A percentile compares a stretch with the other conserved stretches of the same genome.
These are phyloP conservation scores for Entomobrya proxima DNA, from an alignment of 2,888 invertebrate genomes.

Conservation along the genomic window DNA sequence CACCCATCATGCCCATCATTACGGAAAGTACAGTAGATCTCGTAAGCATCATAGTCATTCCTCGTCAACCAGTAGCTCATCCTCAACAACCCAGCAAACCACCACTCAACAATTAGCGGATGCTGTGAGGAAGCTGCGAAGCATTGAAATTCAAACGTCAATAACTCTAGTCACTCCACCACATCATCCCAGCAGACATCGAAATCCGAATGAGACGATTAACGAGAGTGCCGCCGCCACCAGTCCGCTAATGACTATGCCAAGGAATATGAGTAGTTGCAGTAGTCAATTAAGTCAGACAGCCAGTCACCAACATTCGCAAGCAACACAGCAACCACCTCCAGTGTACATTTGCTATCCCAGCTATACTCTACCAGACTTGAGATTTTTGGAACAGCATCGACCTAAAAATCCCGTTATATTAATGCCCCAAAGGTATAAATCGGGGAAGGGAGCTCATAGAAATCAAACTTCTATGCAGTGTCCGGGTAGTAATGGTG, in stretches of 20 bases:
- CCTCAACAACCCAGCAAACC: slow-evolving; percentile 47
- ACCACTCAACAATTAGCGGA: slow-evolving; percentile 71
- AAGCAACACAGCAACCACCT: slow-evolving; percentile 53
- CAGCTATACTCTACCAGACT: slow-evolving; percentile 91
- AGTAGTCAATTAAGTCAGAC: slow-evolving; percentile 49
- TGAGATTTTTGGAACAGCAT: slow-evolving; percentile 83
- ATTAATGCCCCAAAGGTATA: slow-evolving; percentile 83
- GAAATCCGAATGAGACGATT: slow-evolving; percentile 23
- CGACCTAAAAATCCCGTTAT: slow-evolving; percentile 81
- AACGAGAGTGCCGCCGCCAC: slow-evolving; percentile 18
- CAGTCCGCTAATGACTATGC: slow-evolving; percentile 1
- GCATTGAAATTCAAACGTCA: slow-evolving; percentile 74
- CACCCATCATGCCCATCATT: slow-evolving; percentile 32
- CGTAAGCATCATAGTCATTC: slow-evolving; percentile 49
- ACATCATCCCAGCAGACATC: slow-evolving; percentile 51
- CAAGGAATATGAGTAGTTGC: slow-evolving; percentile 32
- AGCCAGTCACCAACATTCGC: slow-evolving; percentile 20
- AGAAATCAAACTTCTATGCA: slow-evolving; percentile 63
- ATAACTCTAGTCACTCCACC: slow-evolving; percentile 58
- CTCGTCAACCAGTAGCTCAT: slow-evolving; percentile 47
- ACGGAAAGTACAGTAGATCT: slow-evolving; percentile 47
- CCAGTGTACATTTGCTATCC: slow-evolving; percentile 94
- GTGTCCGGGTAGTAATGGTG: slow-evolving; percentile 75
- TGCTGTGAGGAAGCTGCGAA: slow-evolving; percentile 69
- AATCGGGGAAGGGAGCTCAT: slow-evolving; percentile 52